Base-by-base conservation (phyloP, 2,888 invertebrate genomes). In the Acleris literana region DNA sequence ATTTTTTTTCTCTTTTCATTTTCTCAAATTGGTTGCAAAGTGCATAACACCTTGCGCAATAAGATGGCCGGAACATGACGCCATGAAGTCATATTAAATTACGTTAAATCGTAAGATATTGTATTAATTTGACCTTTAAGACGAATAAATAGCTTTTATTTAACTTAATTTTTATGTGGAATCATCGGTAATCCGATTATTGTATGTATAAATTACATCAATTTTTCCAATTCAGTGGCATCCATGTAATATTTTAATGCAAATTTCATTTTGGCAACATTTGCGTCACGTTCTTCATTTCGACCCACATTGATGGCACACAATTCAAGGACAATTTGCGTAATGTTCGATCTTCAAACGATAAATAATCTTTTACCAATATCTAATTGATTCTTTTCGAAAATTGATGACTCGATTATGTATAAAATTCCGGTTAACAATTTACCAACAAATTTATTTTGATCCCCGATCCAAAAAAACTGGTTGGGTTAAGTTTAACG, bases 121-220 rank as follows among this genome's bases (percentile, higher is more conserved):
- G 57, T 20, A 44, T 56, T 57, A 66, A 66, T 53, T 52, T 22
- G 33, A 48, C 62, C 20, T 33, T 66, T 52, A 61, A 66, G 61
- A 46, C 5, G 17, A 57, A 48, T 57, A 62, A 39, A 62, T 52
- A 22, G 46, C 56, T 13, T 22, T 57, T 51, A 57, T 11, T 46
- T 46, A 20, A 39, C 49, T 22, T 11, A 11, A 4, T 39, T 48
- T 16, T 56, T 17, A 20, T 29, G 46, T 20, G 20, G 9, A 39
- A 51, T 20, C 52, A 57, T 53, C 61, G 39, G 52, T 53, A 46
- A 56, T 56, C 44, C 44, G 60, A 65, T 65, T 65, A 65, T 18
- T 48, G 29, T 57, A 5, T 20, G 59, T 20, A 6, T 49, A 43
- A 29, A 25, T 25, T 33, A 11, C 7, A 48, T 7, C 39, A 44